Evolutionary conservation across 2,113 vertebrate genomes (phyloP), one percentile per base, ranked within the genome.

Genomic region (Xenopus tropicalis): DNA sequence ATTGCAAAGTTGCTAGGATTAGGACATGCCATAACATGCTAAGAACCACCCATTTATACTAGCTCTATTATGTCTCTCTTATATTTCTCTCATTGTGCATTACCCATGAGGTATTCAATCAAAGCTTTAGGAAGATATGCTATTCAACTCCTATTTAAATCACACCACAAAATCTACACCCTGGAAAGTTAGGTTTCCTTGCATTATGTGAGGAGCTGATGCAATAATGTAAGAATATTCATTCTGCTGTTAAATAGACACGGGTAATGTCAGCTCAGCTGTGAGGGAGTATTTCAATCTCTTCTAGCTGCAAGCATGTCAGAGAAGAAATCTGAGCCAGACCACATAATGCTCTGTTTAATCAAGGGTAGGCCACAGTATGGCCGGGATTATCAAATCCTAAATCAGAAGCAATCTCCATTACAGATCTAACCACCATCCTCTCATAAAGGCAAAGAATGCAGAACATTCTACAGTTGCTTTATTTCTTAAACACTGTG

Each of bases 321-420:
- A 37, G 57, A 68, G 59, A 52, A n/a, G 58, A 61, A 63, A 76
- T 43, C 66, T 20, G 59, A 76, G 73, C 73, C 73, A 76, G 73
- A 76, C 66, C 73, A 76, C 73, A 76, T 62, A 76, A 62, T 63
- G 43, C 25, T 63, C 46, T 56, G 37, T 69, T 62, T 69, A 69
- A 69, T 76, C 58, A 43, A 66, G 65, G 66, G 66, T 76, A 76
- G 66, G 73, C 73, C 73, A 48, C 73, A 69, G 66, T 66, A 63
- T 76, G 73, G 43, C 44, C 62, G 46, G 72, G 72, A 75, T 75
- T 75, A 69, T 69, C 65, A 69, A 56, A 76, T 66, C 24, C 57
- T 69, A 54, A 75, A 75, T 75, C 48, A 69, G 66, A 74, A 68
- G 73, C 29, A 69, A 75, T 52, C 72, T 61, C 19, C 65, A 76